These are phyloP conservation scores for Sinocyclocheilus grahami DNA, from an alignment of 2,113 vertebrate species.

Conservation along the genomic window DNA sequence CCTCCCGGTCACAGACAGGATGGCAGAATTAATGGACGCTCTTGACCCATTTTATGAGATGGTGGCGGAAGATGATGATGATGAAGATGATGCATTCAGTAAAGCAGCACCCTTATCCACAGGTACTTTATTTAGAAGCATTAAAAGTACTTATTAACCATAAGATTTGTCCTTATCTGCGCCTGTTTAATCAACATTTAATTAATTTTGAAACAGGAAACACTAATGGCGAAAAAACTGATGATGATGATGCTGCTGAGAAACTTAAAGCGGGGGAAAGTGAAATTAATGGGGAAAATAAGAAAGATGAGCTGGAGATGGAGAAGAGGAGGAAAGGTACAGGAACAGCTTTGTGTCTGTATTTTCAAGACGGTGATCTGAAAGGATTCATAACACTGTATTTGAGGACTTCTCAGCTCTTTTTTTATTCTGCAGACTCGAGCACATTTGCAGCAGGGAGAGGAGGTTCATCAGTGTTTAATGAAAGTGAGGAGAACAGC, in stretches of 20 bases:
- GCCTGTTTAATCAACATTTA: not conserved
- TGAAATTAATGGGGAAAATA: constrained; percentile 62
- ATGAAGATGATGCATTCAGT: constrained; percentile 68
- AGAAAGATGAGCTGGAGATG: constrained; percentile 57
- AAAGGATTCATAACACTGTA: not conserved
- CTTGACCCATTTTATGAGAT: constrained; percentile 87
- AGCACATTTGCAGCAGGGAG: constrained; percentile 64
- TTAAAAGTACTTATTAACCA: not conserved
- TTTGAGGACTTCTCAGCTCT: not conserved
- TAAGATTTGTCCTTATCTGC: not conserved
- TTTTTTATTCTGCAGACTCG: constrained; percentile 31
- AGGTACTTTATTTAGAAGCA: not conserved
- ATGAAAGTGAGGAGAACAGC: constrained; percentile 63
- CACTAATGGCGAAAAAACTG: constrained; percentile 60
- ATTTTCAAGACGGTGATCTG: no score
- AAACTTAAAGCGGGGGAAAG: constrained; percentile 67
- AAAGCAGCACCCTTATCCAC: constrained; percentile 53
- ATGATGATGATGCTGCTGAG: constrained; percentile 76
- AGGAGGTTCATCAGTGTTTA: constrained; percentile 60
- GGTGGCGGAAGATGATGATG: constrained; percentile 54
- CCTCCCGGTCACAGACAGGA: constrained; percentile 91
- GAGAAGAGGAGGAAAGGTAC: constrained; percentile 54
- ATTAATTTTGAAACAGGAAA: not conserved
- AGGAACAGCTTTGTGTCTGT: not conserved
- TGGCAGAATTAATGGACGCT: constrained; percentile 87